phyloP scores from a whole-genome alignment of 2,797 vertebrate species.

The Tapirus indicus region DNA sequence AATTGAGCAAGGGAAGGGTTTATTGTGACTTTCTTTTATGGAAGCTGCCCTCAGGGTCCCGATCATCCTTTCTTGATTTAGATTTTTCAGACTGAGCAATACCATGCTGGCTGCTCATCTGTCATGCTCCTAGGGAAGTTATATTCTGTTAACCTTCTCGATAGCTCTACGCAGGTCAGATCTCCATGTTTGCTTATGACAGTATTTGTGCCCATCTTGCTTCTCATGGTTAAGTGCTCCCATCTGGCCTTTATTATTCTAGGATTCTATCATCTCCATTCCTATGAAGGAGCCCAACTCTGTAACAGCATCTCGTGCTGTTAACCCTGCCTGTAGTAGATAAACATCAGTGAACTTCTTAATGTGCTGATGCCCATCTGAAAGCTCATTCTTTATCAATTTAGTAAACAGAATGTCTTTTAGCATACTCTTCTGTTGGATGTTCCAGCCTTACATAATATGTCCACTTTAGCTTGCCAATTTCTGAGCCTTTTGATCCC shows the following conservation, averaged over 20 bases:
- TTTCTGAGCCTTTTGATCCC: not conserved
- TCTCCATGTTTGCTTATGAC: not conserved
- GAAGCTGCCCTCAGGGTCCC: not conserved
- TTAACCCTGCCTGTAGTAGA: not conserved
- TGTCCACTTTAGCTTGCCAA: not conserved
- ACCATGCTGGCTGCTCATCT: not conserved
- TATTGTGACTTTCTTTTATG: not conserved
- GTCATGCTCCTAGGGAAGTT: not conserved
- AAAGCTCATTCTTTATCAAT: not conserved
- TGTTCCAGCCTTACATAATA: not conserved
- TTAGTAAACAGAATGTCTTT: not conserved
- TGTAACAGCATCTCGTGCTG: not conserved
- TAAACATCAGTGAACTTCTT: not conserved
- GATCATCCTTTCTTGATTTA: not conserved
- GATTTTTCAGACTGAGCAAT: not conserved
- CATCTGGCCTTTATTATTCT: not conserved
- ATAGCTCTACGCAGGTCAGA: not conserved
- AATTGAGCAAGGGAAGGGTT: not conserved
- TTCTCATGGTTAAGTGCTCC: not conserved
- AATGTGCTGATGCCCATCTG: not conserved
- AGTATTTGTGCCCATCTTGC: not conserved
- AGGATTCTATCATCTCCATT: not conserved
- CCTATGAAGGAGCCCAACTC: not conserved
- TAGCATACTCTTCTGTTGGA: not conserved
- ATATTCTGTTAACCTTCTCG: not conserved